These are phyloP conservation scores for Mongoloraphidia duomilia DNA, from an alignment of 2,888 invertebrate species.

Conservation along the genomic window DNA sequence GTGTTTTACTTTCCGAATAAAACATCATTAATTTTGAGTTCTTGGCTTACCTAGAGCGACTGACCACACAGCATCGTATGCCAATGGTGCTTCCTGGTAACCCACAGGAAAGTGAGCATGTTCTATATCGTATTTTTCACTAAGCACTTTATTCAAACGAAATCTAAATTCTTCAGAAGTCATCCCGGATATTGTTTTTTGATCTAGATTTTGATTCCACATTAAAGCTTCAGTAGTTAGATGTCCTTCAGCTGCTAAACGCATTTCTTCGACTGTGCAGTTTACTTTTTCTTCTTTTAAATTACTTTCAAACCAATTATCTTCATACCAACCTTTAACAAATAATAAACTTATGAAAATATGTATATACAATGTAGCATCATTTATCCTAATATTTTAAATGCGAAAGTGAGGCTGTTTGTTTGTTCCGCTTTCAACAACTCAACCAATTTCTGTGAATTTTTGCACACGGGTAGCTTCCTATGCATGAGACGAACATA, in stretches of 20 bases:
- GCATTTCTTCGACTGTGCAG: conserved; percentile 88
- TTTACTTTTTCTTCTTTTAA: conserved; percentile 75
- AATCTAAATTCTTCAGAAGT: conserved; percentile 82
- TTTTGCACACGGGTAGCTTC: too few species aligned
- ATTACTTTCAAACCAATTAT: conserved; percentile 94
- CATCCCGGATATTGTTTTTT: conserved; percentile 91
- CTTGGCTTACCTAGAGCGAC: conserved; percentile 66
- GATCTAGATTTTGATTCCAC: conserved; percentile 89
- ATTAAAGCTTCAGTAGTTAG: conserved; percentile 96
- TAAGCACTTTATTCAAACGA: conserved; percentile 67
- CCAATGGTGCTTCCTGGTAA: conserved; percentile 94
- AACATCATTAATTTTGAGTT: too few species aligned
- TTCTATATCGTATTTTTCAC: conserved; percentile 73
- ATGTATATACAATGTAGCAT: neutral
- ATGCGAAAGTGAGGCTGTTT: too few species aligned
- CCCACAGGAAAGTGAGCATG: conserved; percentile 82
- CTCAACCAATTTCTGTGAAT: too few species aligned
- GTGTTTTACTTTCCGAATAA: too few species aligned
- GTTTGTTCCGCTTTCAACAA: too few species aligned
- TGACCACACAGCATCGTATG: conserved; percentile 99
- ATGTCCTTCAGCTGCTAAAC: conserved; percentile 89
- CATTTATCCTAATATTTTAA: too few species aligned
- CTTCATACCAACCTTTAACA: conserved; percentile 84
- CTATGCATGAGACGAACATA: too few species aligned
- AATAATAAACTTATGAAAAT: conserved; percentile 7